These are phyloP conservation scores for Oscheius sp. DNA, from an alignment of 2,888 invertebrate species.

Conservation along the genomic window DNA sequence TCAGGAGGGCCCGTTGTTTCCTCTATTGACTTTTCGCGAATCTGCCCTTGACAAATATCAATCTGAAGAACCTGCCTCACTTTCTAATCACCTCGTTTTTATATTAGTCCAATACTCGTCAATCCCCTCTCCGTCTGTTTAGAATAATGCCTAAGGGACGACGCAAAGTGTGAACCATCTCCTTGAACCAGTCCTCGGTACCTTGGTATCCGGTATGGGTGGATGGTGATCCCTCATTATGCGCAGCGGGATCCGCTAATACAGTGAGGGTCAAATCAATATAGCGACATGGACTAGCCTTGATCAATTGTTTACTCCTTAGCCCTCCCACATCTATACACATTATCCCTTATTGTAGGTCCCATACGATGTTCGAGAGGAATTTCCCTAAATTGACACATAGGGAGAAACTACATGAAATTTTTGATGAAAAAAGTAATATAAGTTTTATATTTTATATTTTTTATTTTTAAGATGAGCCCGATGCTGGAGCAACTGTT, in stretches of 20 bases:
- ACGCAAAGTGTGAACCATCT: too few species aligned
- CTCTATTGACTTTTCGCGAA: too few species aligned
- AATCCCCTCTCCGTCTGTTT: too few species aligned
- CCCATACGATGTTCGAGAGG: not conserved
- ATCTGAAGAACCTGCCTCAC: too few species aligned
- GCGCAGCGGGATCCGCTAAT: conserved; percentile 4
- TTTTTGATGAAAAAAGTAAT: not conserved
- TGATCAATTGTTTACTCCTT: conserved; percentile 13
- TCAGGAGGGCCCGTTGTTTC: too few species aligned
- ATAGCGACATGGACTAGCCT: not conserved
- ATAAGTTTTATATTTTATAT: not conserved
- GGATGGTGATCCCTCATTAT: not conserved
- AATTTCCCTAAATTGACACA: not conserved
- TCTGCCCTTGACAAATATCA: too few species aligned
- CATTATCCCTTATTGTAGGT: too few species aligned
- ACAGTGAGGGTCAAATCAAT: conserved; percentile 9
- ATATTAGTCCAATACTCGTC: too few species aligned
- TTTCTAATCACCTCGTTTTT: too few species aligned
- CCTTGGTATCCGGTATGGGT: too few species aligned
- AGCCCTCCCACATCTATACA: not conserved
- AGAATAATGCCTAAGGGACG: too few species aligned
- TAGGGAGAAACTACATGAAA: not conserved
- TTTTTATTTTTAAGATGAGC: not conserved
- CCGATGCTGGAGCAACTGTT: not conserved
- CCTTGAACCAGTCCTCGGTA: too few species aligned